phyloP scores from a whole-genome alignment of 2,888 invertebrate species.

The Acanthosepion pharaonis region DNA sequence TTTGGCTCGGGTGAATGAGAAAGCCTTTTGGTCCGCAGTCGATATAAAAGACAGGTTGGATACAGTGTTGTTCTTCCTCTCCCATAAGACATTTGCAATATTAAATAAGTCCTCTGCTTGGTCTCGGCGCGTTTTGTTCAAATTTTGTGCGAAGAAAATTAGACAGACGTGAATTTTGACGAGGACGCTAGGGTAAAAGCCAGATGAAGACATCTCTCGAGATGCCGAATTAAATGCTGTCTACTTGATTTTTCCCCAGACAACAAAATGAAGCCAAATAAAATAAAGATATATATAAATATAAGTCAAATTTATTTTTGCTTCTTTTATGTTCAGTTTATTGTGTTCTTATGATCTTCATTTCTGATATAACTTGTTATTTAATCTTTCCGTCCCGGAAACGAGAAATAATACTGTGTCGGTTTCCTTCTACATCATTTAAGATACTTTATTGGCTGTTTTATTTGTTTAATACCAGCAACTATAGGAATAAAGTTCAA shows the following conservation, averaged over 20 bases:
- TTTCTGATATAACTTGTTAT: not conserved
- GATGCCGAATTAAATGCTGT: not conserved
- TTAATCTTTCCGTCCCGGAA: not conserved
- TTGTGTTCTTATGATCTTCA: not conserved
- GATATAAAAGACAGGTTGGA: not conserved
- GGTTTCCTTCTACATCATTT: too few relatives aligned
- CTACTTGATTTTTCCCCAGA: not conserved
- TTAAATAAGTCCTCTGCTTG: not conserved
- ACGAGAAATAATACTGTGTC: not conserved
- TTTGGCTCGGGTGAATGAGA: not conserved
- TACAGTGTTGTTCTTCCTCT: not conserved
- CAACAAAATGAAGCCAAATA: not conserved
- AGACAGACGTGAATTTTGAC: not conserved
- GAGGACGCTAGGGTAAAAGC: not conserved
- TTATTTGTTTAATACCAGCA: too few relatives aligned
- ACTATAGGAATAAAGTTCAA: too few relatives aligned
- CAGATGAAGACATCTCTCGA: not conserved
- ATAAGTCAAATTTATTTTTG: not conserved
- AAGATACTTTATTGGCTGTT: too few relatives aligned
- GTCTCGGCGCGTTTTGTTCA: not conserved
- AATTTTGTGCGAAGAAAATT: constrained; percentile 33
- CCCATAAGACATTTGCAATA: constrained; percentile 14
- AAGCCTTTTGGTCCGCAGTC: not conserved
- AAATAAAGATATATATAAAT: not conserved
- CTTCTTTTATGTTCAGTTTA: not conserved